phyloP scores from a whole-genome alignment of 2,888 invertebrate species.

The Bombylius major region DNA sequence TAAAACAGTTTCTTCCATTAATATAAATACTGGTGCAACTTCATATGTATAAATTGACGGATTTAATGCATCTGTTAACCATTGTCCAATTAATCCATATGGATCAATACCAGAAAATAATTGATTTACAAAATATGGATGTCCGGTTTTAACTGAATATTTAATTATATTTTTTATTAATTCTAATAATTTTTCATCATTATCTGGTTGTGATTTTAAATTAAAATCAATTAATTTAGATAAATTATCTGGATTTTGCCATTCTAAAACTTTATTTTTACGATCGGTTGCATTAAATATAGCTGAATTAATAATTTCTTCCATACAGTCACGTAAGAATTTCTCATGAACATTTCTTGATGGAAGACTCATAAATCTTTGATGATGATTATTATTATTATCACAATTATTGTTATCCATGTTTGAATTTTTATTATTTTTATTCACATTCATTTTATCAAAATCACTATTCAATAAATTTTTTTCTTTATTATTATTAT shows the following conservation, averaged over 20 bases:
- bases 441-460: not conserved
- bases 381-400: not conserved
- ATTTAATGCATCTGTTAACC: constrained; percentile 74
- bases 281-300: constrained; percentile 63
- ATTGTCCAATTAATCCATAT: constrained; percentile 71
- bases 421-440: not conserved
- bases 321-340: constrained; percentile 57
- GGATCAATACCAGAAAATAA: constrained; percentile 75
- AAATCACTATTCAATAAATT: not conserved
- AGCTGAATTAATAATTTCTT: constrained; percentile 59
- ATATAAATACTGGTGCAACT: constrained; percentile 74
- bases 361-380: not conserved
- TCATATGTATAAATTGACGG: constrained; percentile 83
- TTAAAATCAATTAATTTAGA: constrained; percentile 52
- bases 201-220: constrained; percentile 44
- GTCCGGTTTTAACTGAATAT: constrained; percentile 81
- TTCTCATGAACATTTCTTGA: constrained; percentile 43
- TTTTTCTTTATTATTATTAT: not conserved
- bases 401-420: not conserved
- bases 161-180: constrained; percentile 59
- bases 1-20: constrained; percentile 76
- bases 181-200: constrained; percentile 53
- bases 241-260: constrained; percentile 63
- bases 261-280: constrained; percentile 64
- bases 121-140: constrained; percentile 82